Evolutionary conservation across 2,888 invertebrate genomes (phyloP), one percentile per base, ranked within the genome.

Genomic region (Sthenelais limicola): DNA sequence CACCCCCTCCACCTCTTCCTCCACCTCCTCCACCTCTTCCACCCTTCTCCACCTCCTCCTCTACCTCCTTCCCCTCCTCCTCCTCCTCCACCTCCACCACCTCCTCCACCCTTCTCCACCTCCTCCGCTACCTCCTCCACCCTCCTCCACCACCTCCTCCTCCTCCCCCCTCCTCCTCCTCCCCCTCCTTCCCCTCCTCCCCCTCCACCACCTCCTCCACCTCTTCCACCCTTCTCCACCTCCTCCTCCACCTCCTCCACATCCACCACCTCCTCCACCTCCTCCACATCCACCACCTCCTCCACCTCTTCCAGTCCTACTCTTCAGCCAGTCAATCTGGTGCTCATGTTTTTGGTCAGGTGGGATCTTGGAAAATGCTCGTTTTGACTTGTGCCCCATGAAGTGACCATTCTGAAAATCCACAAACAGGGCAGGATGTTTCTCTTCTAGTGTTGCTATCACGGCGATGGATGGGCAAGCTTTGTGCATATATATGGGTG

Each of bases 271-370:
- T n/a, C n/a, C n/a, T n/a, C n/a, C n/a, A n/a, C n/a, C n/a, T n/a
- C n/a, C n/a, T n/a, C n/a, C n/a, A n/a, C n/a, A n/a, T n/a, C n/a
- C n/a, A n/a, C 69, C 68, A 4, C 66, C 26, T 56, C 35, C 21
- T n/a, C 51, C 74, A 52, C 74, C 56, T 28, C 49, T 73, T 47
- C 74, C 74, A 56, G 38, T 73, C 38, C 58, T 18, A 2, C 43
- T 28, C 54, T 74, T 74, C 9, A 74, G n/a, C 66, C 4, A 24
- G 26, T 74, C 54, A 33, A 38, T 74, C 24, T 76, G 12, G 30
- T 74, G 73, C 43, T 74, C 73, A 43, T 73, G 72, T 28, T 47
- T 52, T 38, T 74, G 74, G 32, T 74, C 74, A 9, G 28, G 43
- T 30, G 74, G n/a, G 9, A 74, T 74, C 15, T 15, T 26, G 15